Conservation (phyloP, 2,888 invertebrate species). For the Orthonychiurus folsomi region DNA sequence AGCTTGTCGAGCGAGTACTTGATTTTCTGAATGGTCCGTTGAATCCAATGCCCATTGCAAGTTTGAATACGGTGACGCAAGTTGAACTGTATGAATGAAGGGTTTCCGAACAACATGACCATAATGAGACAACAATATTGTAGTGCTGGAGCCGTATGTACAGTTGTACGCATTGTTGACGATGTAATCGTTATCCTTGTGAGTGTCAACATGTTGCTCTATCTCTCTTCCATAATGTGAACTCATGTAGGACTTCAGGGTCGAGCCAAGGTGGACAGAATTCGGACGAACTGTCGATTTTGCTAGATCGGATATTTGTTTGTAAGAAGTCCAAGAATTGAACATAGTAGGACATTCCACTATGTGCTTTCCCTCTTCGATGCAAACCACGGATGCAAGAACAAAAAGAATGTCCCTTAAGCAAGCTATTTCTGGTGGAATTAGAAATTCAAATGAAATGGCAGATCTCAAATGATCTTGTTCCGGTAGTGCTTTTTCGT, state of each 20-base stretch:
- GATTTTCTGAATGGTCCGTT: conserved; percentile 4
- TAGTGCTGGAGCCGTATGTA: too few relatives aligned
- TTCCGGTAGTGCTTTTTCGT: neutral
- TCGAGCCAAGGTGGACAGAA: too few relatives aligned
- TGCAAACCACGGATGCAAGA: neutral
- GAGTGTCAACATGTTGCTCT: neutral
- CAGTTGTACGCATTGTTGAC: neutral
- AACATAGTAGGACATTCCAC: too few relatives aligned
- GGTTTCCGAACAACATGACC: neutral
- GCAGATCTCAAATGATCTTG: neutral
- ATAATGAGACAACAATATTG: too few relatives aligned
- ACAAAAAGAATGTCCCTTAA: neutral
- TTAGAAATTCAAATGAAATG: neutral
- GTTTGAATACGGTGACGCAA: neutral
- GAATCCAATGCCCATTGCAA: neutral
- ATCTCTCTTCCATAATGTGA: neutral
- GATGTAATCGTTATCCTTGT: neutral
- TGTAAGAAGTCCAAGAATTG: neutral
- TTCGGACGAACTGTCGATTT: too few relatives aligned
- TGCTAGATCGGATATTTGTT: too few relatives aligned
- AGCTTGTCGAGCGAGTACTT: conserved; percentile 18
- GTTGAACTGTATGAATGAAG: neutral
- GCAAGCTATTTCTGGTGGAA: neutral
- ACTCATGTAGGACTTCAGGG: neutral
- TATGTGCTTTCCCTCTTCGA: too few relatives aligned